These are phyloP conservation scores for Gadopsis bispinosus DNA, from an alignment of 2,797 vertebrate genomes.

Conservation along the genomic window DNA sequence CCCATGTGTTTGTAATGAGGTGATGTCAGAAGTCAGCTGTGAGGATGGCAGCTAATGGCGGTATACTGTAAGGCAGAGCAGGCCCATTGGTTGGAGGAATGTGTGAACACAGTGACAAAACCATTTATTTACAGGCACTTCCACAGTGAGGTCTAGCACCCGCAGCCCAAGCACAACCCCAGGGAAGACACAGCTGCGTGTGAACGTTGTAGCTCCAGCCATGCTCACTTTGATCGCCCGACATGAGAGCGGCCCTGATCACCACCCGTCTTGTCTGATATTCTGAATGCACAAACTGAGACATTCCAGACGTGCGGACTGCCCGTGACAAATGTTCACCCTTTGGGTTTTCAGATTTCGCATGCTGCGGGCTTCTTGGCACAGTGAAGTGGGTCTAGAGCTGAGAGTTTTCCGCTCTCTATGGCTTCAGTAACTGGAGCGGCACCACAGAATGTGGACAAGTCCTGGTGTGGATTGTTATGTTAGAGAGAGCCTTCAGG, in stretches of 20 bases:
- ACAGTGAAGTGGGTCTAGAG: constrained; percentile 40
- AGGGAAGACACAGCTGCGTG: constrained; percentile 73
- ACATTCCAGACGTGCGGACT: constrained; percentile 81
- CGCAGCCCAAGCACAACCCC: constrained; percentile 72
- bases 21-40: constrained; percentile 51
- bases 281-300: constrained; percentile 83
- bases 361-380: constrained; percentile 63
- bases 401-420: constrained; percentile 42
- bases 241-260: constrained; percentile 69
- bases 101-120: constrained; percentile 84
- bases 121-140: constrained; percentile 82
- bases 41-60: constrained; percentile 39
- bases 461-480: constrained; percentile 68
- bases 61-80: constrained; percentile 34
- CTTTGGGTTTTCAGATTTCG: constrained; percentile 65
- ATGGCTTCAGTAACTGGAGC: constrained; percentile 50
- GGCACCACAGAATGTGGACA: constrained; percentile 54
- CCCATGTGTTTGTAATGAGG: constrained; percentile 19
- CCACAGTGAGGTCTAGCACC: constrained; percentile 79
- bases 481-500: constrained; percentile 65
- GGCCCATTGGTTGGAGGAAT: constrained; percentile 71
- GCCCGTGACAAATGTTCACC: constrained; percentile 74
- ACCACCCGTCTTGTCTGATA: constrained; percentile 83
- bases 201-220: constrained; percentile 63
- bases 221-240: constrained; percentile 75